Conservation (phyloP, 2,888 invertebrate genomes). For the Siphonodentalium dalli region DNA sequence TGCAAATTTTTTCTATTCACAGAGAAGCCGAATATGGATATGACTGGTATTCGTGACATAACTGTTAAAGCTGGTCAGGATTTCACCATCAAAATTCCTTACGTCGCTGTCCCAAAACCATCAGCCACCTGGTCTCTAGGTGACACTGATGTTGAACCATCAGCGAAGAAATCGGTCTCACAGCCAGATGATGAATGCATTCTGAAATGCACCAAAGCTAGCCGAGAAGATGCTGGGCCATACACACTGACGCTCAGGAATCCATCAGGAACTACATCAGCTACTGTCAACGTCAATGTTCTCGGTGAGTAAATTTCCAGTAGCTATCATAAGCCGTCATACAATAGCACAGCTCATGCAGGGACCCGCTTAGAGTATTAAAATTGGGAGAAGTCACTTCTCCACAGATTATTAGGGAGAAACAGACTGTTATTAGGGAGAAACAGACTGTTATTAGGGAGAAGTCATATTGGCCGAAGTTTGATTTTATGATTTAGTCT, state of each 20-base stretch:
- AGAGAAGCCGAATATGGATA: slow-evolving; percentile 95
- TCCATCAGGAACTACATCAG: slow-evolving; percentile 93
- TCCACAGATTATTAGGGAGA: no score
- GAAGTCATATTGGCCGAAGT: no score
- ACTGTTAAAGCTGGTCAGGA: slow-evolving; percentile 97
- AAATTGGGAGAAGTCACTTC: no score
- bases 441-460: no score
- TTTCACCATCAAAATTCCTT: slow-evolving; percentile 95
- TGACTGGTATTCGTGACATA: slow-evolving; percentile 92
- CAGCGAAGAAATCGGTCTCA: no score
- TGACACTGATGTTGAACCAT: slow-evolving; percentile 65
- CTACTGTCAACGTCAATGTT: slow-evolving; percentile 92
- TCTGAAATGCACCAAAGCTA: slow-evolving; percentile 90
- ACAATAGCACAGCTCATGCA: no score
- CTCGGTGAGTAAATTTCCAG: slow-evolving; percentile 68
- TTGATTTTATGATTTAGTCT: no score
- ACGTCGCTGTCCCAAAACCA: slow-evolving; percentile 91
- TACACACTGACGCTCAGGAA: slow-evolving; percentile 93
- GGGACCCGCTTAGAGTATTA: no score
- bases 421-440: no score
- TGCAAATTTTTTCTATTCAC: slow-evolving; percentile 66
- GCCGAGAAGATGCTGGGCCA: slow-evolving; percentile 87
- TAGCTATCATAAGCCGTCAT: not conserved
- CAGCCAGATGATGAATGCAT: slow-evolving; percentile 84
- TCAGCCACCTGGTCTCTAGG: slow-evolving; percentile 81